A percentile compares a stretch with the other conserved stretches of the same genome.
phyloP scores from a whole-genome alignment of 2,113 vertebrate species.

The Vidua macroura region DNA sequence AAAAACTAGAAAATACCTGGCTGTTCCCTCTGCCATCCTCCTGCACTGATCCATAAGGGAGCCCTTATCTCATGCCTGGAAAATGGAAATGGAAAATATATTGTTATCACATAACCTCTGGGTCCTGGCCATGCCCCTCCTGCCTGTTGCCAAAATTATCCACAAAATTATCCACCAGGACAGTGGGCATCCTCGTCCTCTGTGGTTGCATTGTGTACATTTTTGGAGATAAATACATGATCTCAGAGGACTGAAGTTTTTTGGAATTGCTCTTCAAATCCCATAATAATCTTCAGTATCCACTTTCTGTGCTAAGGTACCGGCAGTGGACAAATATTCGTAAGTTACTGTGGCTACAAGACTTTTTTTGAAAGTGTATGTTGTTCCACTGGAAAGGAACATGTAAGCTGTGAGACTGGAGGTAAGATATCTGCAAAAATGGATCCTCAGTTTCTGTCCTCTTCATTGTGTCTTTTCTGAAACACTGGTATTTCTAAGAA shows the following conservation, averaged over 20 bases:
- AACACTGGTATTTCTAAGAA: background rate
- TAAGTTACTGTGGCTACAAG: background rate
- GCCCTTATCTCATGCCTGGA: background rate
- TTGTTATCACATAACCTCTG: background rate
- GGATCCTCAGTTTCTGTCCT: accelerated
- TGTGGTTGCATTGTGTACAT: accelerated
- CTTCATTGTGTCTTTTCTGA: background rate
- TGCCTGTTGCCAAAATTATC: background rate
- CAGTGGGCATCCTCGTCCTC: background rate
- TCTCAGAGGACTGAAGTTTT: background rate
- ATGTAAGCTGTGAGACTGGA: background rate
- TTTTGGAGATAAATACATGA: background rate
- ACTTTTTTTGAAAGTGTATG: background rate
- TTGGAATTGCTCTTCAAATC: background rate
- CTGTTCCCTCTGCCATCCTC: background rate
- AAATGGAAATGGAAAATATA: background rate
- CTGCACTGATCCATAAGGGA: background rate
- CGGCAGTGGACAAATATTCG: background rate
- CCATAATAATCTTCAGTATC: background rate
- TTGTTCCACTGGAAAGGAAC: background rate
- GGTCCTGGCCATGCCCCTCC: background rate
- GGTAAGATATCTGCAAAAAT: background rate
- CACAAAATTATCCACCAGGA: no score
- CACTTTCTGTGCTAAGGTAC: background rate
- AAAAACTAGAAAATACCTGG: background rate